Percentiles rank a stretch among this genome's conserved stretches.
Conservation (phyloP, 1,140 invertebrate species). For the Alviniconcha marisindica region DNA sequence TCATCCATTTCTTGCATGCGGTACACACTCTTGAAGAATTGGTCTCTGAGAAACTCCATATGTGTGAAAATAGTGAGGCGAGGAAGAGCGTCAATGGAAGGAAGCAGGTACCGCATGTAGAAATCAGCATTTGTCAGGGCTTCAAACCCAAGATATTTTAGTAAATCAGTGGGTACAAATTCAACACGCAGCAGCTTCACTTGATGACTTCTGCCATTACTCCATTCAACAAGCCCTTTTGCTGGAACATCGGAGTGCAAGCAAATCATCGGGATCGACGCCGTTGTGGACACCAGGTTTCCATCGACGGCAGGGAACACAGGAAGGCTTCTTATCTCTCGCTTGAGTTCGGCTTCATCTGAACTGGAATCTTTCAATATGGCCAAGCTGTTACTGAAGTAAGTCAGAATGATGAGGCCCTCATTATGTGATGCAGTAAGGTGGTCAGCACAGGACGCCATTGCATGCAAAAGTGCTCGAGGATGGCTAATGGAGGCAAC, state of each 20-base stretch:
- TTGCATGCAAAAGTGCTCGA: not conserved
- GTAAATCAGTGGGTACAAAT: not conserved
- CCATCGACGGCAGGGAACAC: constrained; percentile 14
- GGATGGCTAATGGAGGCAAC: constrained; percentile 26
- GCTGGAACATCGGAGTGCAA: not conserved
- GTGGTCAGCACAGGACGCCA: not conserved
- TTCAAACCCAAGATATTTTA: not conserved
- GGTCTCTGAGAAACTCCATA: constrained; percentile 1
- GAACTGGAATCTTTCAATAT: not conserved
- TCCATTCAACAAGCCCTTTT: constrained; percentile 8
- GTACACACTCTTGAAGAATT: not conserved
- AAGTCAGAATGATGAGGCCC: not conserved
- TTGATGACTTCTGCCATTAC: too few species aligned
- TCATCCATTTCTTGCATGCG: not conserved
- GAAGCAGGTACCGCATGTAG: not conserved
- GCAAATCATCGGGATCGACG: not conserved
- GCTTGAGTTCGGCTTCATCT: not conserved
- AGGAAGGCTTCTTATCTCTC: constrained; percentile 13
- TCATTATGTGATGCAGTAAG: not conserved
- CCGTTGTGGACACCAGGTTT: not conserved
- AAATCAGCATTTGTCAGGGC: not conserved
- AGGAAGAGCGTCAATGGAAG: not conserved
- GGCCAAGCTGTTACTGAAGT: constrained; percentile 24
- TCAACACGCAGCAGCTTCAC: not conserved
- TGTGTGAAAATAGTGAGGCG: not conserved